phyloP scores from a whole-genome alignment of 2,797 vertebrate species.

The Spinibarbus caldwelli region DNA sequence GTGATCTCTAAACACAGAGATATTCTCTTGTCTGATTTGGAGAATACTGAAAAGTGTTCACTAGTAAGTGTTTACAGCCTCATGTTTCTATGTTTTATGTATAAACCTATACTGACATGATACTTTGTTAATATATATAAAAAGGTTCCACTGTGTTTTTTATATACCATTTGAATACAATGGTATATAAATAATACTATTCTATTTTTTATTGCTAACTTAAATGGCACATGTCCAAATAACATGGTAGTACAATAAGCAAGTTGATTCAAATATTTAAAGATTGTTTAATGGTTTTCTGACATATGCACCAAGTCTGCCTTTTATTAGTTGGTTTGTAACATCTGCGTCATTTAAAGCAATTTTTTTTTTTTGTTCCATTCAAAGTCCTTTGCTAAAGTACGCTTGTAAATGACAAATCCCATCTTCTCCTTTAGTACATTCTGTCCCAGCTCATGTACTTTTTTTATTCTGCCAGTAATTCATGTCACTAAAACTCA shows the following conservation, averaged over 20 bases:
- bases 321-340: background rate
- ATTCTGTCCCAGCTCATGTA: background rate
- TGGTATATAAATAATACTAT: background rate
- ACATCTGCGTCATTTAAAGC: background rate
- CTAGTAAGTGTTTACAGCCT: background rate
- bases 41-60: background rate
- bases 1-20: background rate
- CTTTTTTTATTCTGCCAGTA: background rate
- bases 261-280: background rate
- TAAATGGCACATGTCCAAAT: background rate
- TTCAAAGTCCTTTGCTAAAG: background rate
- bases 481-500: conserved; percentile 5
- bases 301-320: background rate
- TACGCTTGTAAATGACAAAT: background rate
- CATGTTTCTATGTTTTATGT: background rate
- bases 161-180: background rate
- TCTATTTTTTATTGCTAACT: background rate
- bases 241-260: background rate
- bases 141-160: background rate
- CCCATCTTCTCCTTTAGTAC: background rate
- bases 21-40: background rate
- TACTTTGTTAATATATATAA: background rate
- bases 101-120: background rate
- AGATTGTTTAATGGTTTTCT: background rate
- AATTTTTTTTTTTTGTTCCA: background rate